Conservation (phyloP, 2,113 vertebrate genomes). For the Tretioscincus oriximinensis region DNA sequence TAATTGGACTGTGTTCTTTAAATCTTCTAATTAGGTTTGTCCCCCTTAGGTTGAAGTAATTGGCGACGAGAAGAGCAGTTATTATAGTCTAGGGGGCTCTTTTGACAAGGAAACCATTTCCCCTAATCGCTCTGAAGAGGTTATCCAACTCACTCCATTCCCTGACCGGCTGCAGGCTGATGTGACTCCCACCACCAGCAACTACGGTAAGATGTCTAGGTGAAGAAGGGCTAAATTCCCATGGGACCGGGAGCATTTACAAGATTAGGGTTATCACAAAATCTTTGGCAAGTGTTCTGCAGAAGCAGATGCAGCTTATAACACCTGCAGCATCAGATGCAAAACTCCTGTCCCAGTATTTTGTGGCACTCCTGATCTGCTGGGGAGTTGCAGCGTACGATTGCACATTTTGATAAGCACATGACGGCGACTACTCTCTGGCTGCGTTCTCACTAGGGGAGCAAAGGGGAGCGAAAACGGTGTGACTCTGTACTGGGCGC, state of each 20-base stretch:
- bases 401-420: too few species aligned
- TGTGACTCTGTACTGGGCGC: too few species aligned
- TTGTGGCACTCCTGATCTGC: too few species aligned
- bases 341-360: too few species aligned
- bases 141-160: not conserved
- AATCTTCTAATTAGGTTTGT: constrained; percentile 25
- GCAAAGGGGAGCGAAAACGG: too few species aligned
- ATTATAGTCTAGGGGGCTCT: not conserved
- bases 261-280: too few species aligned
- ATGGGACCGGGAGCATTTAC: not conserved
- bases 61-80: not conserved
- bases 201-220: constrained; percentile 2
- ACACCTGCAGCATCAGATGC: too few species aligned
- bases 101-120: not conserved
- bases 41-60: rapidly evolving
- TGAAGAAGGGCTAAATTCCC: rapidly evolving
- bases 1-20: not conserved
- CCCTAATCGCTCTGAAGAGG: not conserved
- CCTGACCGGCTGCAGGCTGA: not conserved
- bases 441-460: too few species aligned
- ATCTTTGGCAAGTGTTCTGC: too few species aligned
- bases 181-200: rapidly evolving
- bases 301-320: too few species aligned
- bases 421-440: too few species aligned
- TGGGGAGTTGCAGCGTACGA: too few species aligned